Evolutionary conservation across 2,888 invertebrate genomes (phyloP).

Genomic region (Orgyia antiqua): DNA sequence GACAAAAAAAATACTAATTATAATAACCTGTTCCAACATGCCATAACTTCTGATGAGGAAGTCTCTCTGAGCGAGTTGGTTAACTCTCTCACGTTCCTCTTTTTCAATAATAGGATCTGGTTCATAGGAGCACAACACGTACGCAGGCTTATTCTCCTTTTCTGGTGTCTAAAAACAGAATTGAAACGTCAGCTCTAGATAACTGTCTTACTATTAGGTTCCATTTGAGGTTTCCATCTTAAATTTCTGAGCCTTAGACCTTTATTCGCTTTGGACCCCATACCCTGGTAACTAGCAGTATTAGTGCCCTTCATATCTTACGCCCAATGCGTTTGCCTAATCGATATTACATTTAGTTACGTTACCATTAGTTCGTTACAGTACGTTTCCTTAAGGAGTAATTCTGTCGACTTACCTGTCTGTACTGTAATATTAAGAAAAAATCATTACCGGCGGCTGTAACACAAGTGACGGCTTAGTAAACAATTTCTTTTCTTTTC

Average conservation of each 20-base stretch:
- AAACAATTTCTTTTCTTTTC: constrained; percentile 38
- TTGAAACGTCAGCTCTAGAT: too few relatives aligned
- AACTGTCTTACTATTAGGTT: too few relatives aligned
- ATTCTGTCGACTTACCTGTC: too few relatives aligned
- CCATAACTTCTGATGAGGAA: constrained; percentile 84
- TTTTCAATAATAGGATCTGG: constrained; percentile 82
- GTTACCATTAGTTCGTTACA: too few relatives aligned
- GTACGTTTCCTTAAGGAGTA: too few relatives aligned
- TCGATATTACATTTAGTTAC: too few relatives aligned
- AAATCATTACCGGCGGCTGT: constrained; percentile 21
- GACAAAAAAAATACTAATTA: too few relatives aligned
- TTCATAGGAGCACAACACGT: constrained; percentile 76
- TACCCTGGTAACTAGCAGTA: too few relatives aligned
- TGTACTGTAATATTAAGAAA: too few relatives aligned
- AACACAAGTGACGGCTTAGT: constrained; percentile 34
- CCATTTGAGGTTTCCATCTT: too few relatives aligned
- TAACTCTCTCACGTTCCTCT: constrained; percentile 85
- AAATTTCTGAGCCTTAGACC: not conserved
- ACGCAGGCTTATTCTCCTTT: constrained; percentile 45
- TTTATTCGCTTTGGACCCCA: not conserved
- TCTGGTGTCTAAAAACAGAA: constrained; percentile 47
- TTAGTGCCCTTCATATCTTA: too few relatives aligned
- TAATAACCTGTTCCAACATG: constrained; percentile 81
- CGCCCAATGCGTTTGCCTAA: too few relatives aligned
- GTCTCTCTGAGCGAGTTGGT: constrained; percentile 81